These are phyloP conservation scores for Tetanocera ferruginea DNA, from an alignment of 2,888 invertebrate species.

Conservation along the genomic window DNA sequence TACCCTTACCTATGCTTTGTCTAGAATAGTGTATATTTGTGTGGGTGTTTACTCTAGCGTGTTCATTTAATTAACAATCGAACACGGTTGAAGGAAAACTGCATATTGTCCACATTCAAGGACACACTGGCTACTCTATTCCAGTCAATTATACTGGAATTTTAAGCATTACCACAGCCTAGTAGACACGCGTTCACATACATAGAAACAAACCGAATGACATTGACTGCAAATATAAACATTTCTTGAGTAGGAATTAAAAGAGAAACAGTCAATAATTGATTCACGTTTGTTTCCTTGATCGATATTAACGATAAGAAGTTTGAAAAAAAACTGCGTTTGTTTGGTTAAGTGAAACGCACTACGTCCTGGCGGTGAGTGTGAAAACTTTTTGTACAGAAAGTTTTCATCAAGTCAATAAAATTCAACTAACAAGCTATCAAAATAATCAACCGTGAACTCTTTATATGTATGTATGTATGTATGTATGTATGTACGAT, in stretches of 20 bases:
- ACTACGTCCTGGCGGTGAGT: too few species aligned
- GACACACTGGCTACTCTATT: slow-evolving; percentile 21
- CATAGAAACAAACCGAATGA: not conserved
- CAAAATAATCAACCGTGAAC: too few species aligned
- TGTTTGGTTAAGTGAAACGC: not conserved
- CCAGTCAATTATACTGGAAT: slow-evolving; percentile 39
- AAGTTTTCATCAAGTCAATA: too few species aligned
- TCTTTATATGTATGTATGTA: too few species aligned
- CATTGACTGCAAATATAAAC: slow-evolving; percentile 4
- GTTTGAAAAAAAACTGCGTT: not conserved
- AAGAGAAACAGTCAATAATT: not conserved
- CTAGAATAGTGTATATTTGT: slow-evolving; percentile 1
- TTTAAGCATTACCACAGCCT: slow-evolving; percentile 41
- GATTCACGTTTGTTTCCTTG: not conserved
- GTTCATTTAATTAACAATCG: slow-evolving; percentile 58
- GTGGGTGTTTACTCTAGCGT: slow-evolving; percentile 49
- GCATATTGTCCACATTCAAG: slow-evolving; percentile 37
- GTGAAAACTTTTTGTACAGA: too few species aligned
- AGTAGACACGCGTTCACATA: not conserved
- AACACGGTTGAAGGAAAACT: slow-evolving; percentile 44
- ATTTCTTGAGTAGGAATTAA: slow-evolving; percentile 9
- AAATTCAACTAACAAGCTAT: too few species aligned
- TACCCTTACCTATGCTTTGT: not conserved
- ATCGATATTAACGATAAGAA: not conserved
- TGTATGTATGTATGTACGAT: too few species aligned